Conservation (phyloP, 2,888 invertebrate genomes). For the Pammene fasciana region DNA sequence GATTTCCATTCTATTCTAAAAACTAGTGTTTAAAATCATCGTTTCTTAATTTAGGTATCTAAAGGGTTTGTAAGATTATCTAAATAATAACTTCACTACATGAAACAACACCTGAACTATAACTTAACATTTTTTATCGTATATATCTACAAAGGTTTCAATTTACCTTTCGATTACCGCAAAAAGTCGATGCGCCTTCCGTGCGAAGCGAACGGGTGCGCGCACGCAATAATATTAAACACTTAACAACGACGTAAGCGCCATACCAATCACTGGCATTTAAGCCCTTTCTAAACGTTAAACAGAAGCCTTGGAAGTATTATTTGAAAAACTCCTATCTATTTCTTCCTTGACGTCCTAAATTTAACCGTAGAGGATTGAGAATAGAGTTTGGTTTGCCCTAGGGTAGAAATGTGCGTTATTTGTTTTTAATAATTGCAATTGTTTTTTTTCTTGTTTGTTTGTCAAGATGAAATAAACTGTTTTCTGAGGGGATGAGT, state of each 20-base stretch:
- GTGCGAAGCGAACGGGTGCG: constrained; percentile 71
- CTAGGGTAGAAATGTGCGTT: not conserved
- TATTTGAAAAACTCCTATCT: constrained; percentile 5
- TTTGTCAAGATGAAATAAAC: constrained; percentile 44
- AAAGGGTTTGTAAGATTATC: too few relatives aligned
- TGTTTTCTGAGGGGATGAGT: constrained; percentile 42
- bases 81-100: not conserved
- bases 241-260: not conserved
- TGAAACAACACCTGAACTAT: not conserved
- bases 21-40: too few relatives aligned
- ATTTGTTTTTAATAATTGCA: not conserved
- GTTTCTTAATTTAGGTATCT: too few relatives aligned
- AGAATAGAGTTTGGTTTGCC: not conserved
- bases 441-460: constrained; percentile 39
- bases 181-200: constrained; percentile 65
- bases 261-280: not conserved
- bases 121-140: constrained; percentile 27
- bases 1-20: too few relatives aligned
- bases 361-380: not conserved
- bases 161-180: constrained; percentile 70
- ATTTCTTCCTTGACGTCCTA: not conserved
- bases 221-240: constrained; percentile 57
- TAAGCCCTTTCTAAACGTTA: not conserved
- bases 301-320: not conserved
- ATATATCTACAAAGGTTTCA: constrained; percentile 58